phyloP scores from a whole-genome alignment of 1,140 invertebrate genomes.

The Bombus sibiricus region DNA sequence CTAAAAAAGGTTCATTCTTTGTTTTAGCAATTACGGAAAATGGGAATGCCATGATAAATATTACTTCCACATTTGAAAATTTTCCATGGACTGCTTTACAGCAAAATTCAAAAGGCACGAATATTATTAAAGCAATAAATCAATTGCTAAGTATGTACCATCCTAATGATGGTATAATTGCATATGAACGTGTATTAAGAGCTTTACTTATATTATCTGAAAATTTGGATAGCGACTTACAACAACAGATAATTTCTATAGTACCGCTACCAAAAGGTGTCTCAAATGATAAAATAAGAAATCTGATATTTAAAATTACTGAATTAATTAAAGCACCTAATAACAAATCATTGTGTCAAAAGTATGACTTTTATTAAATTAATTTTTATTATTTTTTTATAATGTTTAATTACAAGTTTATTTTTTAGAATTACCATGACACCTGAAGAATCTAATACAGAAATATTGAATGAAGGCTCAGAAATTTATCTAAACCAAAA shows the following conservation, averaged over 20 bases:
- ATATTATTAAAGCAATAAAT: constrained; percentile 71
- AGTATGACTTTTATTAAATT: constrained; percentile 15
- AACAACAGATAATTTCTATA: constrained; percentile 72
- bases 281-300: constrained; percentile 62
- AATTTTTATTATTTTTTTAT: background rate
- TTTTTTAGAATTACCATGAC: background rate
- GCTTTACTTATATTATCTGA: constrained; percentile 68
- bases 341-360: background rate
- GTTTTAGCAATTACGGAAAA: constrained; percentile 38
- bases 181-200: constrained; percentile 72
- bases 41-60: constrained; percentile 37
- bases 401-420: background rate
- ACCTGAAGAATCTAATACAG: background rate
- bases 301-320: constrained; percentile 70
- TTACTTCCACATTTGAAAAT: constrained; percentile 50
- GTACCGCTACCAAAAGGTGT: constrained; percentile 72
- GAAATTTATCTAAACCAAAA: constrained; percentile 11
- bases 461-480: background rate
- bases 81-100: constrained; percentile 69
- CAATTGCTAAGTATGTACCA: constrained; percentile 74
- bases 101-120: constrained; percentile 68
- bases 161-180: constrained; percentile 73
- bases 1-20: constrained; percentile 26
- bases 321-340: constrained; percentile 59
- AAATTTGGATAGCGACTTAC: constrained; percentile 69